Evolutionary conservation across 2,797 vertebrate species (phyloP).

Genomic region (Eremophila alpestris): DNA sequence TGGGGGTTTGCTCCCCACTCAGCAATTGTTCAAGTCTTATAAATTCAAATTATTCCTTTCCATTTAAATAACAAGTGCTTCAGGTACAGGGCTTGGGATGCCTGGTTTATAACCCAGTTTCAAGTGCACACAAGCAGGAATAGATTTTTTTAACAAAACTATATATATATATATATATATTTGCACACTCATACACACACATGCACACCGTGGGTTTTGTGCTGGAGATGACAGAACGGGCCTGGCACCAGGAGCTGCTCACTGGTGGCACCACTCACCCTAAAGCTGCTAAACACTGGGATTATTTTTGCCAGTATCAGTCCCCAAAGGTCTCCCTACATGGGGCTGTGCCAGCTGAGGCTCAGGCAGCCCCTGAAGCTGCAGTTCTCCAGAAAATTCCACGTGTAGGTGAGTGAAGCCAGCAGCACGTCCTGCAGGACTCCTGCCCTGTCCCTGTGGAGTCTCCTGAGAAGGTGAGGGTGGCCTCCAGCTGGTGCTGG

Average conservation of each 20-base stretch:
- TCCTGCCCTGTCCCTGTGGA: rapidly evolving
- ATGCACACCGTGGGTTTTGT: not conserved
- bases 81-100: not conserved
- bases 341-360: not conserved
- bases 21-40: not conserved
- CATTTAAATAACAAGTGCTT: conserved; percentile 43
- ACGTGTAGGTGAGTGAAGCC: rapidly evolving
- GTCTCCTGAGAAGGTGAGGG: rapidly evolving
- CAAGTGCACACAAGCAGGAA: conserved; percentile 53
- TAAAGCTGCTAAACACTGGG: not conserved
- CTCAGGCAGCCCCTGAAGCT: not conserved
- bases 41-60: not conserved
- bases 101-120: not conserved
- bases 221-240: not conserved
- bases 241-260: not conserved
- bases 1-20: not conserved
- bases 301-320: rapidly evolving
- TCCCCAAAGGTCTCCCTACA: not conserved
- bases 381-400: not conserved
- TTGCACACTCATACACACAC: conserved; percentile 40
- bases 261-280: not conserved
- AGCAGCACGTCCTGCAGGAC: not conserved
- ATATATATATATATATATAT: not conserved
- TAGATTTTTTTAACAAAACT: not conserved
- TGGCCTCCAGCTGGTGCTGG: not conserved